phyloP scores from a whole-genome alignment of 2,888 invertebrate genomes.

The Keiferia lycopersicella region DNA sequence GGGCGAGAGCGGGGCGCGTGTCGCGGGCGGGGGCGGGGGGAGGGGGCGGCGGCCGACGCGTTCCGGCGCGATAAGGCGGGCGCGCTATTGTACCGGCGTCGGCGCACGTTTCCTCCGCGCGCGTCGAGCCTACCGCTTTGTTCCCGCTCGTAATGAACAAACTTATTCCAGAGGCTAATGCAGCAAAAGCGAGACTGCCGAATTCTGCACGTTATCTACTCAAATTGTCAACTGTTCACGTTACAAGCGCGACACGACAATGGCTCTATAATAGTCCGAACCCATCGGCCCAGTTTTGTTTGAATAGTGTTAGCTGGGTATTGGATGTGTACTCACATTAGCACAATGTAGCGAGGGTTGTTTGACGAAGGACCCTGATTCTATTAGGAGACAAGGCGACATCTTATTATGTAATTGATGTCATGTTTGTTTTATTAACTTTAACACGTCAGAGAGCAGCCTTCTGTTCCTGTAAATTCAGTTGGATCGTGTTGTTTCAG shows the following conservation, averaged over 20 bases:
- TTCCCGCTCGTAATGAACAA: conserved; percentile 77
- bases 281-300: conserved; percentile 72
- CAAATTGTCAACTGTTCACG: conserved; percentile 54
- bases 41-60: conserved; percentile 54
- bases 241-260: conserved; percentile 52
- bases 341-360: conserved; percentile 62
- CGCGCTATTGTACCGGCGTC: conserved; percentile 75
- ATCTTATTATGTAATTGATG: conserved; percentile 45
- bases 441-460: conserved; percentile 24
- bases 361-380: conserved; percentile 65
- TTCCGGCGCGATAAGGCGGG: conserved; percentile 79
- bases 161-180: conserved; percentile 77
- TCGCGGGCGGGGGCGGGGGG: conserved; percentile 32
- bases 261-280: conserved; percentile 57
- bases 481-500: conserved; percentile 16
- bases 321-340: conserved; percentile 65
- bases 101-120: conserved; percentile 79
- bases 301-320: conserved; percentile 67
- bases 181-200: conserved; percentile 65
- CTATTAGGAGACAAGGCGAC: conserved; percentile 54
- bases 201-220: conserved; percentile 70
- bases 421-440: conserved; percentile 43
- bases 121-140: conserved; percentile 77
- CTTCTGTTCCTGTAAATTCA: conserved; percentile 11
- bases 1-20: conserved; percentile 30